phyloP scores from a whole-genome alignment of 2,888 invertebrate genomes.

The Mongoloraphidia duomilia region DNA sequence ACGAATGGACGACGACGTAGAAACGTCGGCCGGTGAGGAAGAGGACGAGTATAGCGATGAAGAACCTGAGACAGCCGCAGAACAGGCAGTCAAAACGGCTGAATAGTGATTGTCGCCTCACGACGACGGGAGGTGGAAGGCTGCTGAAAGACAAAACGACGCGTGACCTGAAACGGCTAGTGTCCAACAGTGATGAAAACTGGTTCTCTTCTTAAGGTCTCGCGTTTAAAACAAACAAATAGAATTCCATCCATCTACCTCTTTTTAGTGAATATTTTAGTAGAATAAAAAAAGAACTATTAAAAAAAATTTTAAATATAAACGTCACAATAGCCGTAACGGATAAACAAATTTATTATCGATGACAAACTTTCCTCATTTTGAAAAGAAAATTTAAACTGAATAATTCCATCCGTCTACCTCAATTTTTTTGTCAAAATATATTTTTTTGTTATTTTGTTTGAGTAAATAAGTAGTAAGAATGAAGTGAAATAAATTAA shows the following conservation, averaged over 20 bases:
- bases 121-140: background rate
- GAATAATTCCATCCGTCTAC: conserved; percentile 56
- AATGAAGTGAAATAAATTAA: conserved; percentile 13
- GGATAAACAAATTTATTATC: background rate
- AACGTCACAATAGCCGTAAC: background rate
- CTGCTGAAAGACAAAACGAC: background rate
- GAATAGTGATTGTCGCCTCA: conserved; percentile 19
- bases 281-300: conserved; percentile 16
- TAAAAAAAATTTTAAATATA: too few species aligned
- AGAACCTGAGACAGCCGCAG: conserved; percentile 25
- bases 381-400: conserved; percentile 17
- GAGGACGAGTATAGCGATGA: conserved; percentile 34
- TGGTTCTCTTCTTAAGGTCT: conserved; percentile 8
- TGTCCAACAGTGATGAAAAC: conserved; percentile 10
- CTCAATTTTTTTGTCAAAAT: conserved; percentile 34
- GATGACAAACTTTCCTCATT: conserved; percentile 18
- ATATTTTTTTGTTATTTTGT: conserved; percentile 10
- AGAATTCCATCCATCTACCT: conserved; percentile 46
- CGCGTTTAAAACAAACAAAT: conserved; percentile 8
- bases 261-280: conserved; percentile 20
- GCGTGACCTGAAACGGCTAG: conserved; percentile 15
- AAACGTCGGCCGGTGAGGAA: conserved; percentile 40
- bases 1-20: conserved; percentile 30
- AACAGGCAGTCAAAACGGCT: conserved; percentile 31
- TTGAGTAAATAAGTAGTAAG: background rate